phyloP scores from a whole-genome alignment of 2,113 vertebrate species.

The Todiramphus saurophagus region DNA sequence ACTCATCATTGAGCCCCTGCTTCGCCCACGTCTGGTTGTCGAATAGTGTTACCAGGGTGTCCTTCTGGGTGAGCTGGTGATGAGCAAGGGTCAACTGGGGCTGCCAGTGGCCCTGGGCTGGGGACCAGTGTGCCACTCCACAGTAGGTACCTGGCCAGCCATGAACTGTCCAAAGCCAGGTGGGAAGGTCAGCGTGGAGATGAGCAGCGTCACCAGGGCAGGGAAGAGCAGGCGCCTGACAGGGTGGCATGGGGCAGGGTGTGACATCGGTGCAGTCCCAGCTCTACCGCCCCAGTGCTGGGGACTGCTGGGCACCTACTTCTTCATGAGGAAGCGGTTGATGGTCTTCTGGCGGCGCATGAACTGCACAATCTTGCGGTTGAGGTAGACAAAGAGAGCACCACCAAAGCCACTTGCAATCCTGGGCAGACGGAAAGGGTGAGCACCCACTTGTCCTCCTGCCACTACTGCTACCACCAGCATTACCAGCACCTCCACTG shows the following conservation, averaged over 20 bases:
- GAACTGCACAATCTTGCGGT: slow-evolving; percentile 95
- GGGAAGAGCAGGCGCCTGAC: slow-evolving; percentile 91
- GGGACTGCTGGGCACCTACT: slow-evolving; percentile 76
- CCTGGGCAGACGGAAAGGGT: slow-evolving; percentile 60
- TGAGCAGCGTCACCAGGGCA: slow-evolving; percentile 88
- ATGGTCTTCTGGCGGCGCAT: slow-evolving; percentile 97
- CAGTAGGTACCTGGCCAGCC: slow-evolving; percentile 86
- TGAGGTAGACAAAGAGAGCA: slow-evolving; percentile 93
- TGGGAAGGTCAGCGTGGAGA: slow-evolving; percentile 92
- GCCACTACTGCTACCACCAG: not conserved
- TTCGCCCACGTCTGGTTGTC: slow-evolving; percentile 96
- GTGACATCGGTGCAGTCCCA: not conserved
- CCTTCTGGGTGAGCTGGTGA: slow-evolving; percentile 92
- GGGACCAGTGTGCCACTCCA: not conserved
- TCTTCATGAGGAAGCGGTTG: slow-evolving; percentile 98
- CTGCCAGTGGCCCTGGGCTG: not conserved
- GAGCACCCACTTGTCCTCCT: not conserved
- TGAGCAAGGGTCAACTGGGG: not conserved
- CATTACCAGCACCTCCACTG: not conserved
- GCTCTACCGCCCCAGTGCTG: accelerated
- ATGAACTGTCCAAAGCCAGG: slow-evolving; percentile 98
- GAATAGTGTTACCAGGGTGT: slow-evolving; percentile 91
- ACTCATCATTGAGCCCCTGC: slow-evolving; percentile 87
- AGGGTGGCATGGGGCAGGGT: not conserved
- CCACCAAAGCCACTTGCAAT: slow-evolving; percentile 95